phyloP scores from a whole-genome alignment of 1,140 invertebrate genomes.

The Drosophila subobscura region DNA sequence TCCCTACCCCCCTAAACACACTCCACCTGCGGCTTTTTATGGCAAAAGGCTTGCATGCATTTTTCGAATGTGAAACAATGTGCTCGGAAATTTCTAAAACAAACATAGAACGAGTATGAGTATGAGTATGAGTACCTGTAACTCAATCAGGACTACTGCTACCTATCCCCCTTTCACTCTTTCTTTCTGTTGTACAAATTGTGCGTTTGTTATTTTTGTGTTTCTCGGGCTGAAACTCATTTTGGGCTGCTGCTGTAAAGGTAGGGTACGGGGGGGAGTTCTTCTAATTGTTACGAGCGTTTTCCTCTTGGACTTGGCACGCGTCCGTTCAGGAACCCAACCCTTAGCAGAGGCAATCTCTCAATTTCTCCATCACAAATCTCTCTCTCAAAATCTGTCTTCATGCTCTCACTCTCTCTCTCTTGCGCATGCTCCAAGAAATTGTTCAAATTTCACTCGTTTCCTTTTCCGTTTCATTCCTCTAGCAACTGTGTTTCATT shows the following conservation, averaged over 20 bases:
- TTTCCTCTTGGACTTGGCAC: slow-evolving; percentile 71
- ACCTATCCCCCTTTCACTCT: background rate
- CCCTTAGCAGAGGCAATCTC: slow-evolving; percentile 29
- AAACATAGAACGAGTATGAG: slow-evolving; percentile 42
- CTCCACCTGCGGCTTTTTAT: slow-evolving; percentile 5
- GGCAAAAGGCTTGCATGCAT: slow-evolving; percentile 46
- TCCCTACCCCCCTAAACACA: background rate
- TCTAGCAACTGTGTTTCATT: slow-evolving; percentile 6
- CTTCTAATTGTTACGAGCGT: slow-evolving; percentile 64
- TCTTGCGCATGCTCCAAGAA: slow-evolving; percentile 44
- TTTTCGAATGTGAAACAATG: slow-evolving; percentile 60
- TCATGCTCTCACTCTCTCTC: slow-evolving; percentile 13
- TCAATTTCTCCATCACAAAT: background rate
- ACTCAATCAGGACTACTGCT: slow-evolving; percentile 32
- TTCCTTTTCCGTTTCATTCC: slow-evolving; percentile 21
- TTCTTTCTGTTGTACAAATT: slow-evolving; percentile 48
- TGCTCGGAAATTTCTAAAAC: slow-evolving; percentile 67
- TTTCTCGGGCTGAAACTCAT: slow-evolving; percentile 5
- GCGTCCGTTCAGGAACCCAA: slow-evolving; percentile 46
- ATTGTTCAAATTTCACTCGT: slow-evolving; percentile 38
- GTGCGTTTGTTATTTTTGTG: slow-evolving; percentile 37
- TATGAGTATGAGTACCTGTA: background rate
- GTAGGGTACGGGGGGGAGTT: background rate
- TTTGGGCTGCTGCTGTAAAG: slow-evolving; percentile 17
- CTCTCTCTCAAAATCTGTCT: background rate